Base-by-base conservation (phyloP, 2,888 invertebrate genomes). In the Leptura quadrifasciata region DNA sequence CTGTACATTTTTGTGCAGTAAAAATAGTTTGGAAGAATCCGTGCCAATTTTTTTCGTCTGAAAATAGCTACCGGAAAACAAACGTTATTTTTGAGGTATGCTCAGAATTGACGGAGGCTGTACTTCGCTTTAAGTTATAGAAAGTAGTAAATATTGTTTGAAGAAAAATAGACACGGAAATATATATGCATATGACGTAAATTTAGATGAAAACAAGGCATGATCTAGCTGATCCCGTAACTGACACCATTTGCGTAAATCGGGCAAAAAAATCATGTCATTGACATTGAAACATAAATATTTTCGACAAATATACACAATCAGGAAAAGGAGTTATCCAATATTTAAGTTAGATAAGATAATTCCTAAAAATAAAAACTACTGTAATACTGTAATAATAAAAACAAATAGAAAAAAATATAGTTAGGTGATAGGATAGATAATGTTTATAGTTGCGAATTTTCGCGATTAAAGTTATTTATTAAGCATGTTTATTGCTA, bases 271-370 rank as follows among this genome's bases (percentile, higher is more conserved):
- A 76, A 60, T 21, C 21, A 68, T 67, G 76, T 76, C 76, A 76
- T 68, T 76, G 76, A 76, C 76, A 72, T 68, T 63, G 76, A 72
- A 69, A 72, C 27, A 71, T 76, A 76, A 76, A 76, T 76, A 76
- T 76, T 76, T 68, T 72, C 57, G 47, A 69, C 21, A 18, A 55
- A 64, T 65, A 20, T 27, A 21, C n/a, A 65, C 52, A 65, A 54
- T 58, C 69, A 58, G 69, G 69, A 58, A 69, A 69, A 69, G 18
- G 60, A 31, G 20, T 58, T 69, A 69, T 58, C 57, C 58, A 58
- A 63, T 39, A 58, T 69, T 58, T 47, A 21, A 58, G 21, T 15
- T 35, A 35, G 69, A 69, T 69, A 69, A 69, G 69, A 58, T 57
- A 60, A 27, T 60, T 27, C 60, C 35, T 31, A 35, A 63, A 63